A percentile compares a stretch with the other conserved stretches of the same genome.
These are phyloP conservation scores for Pseudococcus jackbeardsleyi DNA, from an alignment of 2,888 invertebrate genomes.

Conservation along the genomic window DNA sequence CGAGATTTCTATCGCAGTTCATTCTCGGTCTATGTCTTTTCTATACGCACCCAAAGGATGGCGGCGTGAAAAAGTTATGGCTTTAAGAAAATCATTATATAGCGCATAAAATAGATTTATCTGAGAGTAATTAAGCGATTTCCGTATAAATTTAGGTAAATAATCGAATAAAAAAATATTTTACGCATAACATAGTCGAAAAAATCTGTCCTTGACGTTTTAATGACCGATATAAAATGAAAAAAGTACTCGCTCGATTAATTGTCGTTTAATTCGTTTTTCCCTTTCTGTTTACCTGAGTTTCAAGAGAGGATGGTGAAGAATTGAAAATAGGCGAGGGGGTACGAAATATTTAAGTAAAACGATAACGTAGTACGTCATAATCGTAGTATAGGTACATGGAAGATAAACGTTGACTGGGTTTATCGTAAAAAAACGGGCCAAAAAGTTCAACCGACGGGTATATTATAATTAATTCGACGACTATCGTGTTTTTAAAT, in stretches of 20 bases:
- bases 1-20: not conserved
- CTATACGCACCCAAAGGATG: slow-evolving; percentile 1
- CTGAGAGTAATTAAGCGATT: slow-evolving; percentile 52
- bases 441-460: slow-evolving; percentile 28
- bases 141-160: slow-evolving; percentile 51
- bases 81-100: slow-evolving; percentile 33
- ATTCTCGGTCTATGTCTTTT: not conserved
- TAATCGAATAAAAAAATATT: slow-evolving; percentile 53
- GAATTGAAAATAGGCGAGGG: not conserved
- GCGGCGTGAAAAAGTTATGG: slow-evolving; percentile 31
- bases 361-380: not conserved
- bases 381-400: not conserved
- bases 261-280: slow-evolving; percentile 31
- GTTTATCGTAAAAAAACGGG: not conserved
- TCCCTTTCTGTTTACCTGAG: not conserved
- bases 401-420: not conserved
- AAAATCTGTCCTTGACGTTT: slow-evolving; percentile 52
- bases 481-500: slow-evolving; percentile 39
- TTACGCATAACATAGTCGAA: slow-evolving; percentile 32
- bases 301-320: not conserved
- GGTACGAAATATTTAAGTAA: not conserved
- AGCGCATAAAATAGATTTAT: slow-evolving; percentile 54
- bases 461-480: slow-evolving; percentile 13
- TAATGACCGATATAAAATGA: slow-evolving; percentile 44
- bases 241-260: slow-evolving; percentile 50